Conservation (phyloP, 1,140 invertebrate species). For the Sitobion miscanthi region DNA sequence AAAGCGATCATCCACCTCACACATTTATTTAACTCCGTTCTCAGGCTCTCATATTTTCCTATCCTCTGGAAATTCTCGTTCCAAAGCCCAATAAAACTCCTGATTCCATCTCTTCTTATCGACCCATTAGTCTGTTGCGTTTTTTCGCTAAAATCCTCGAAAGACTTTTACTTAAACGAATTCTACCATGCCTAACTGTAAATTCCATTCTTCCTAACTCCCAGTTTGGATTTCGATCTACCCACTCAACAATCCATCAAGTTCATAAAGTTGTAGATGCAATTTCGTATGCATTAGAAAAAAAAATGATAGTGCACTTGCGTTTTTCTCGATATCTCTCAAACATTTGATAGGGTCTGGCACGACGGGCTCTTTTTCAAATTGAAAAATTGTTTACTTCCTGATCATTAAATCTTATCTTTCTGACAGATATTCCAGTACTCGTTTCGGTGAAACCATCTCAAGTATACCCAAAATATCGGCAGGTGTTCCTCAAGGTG, state of each 20-base stretch:
- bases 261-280: constrained; percentile 41
- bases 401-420: neutral
- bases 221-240: neutral
- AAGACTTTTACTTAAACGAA: too few relatives aligned
- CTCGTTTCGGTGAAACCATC: neutral
- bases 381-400: neutral
- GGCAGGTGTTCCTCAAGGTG: constrained; percentile 10
- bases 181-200: neutral
- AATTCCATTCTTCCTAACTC: neutral
- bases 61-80: too few relatives aligned
- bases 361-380: neutral
- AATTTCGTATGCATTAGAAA: constrained; percentile 41
- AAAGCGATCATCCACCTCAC: too few relatives aligned
- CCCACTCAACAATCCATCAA: constrained; percentile 44
- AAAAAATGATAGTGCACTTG: constrained; percentile 57
- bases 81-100: too few relatives aligned
- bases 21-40: too few relatives aligned
- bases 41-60: too few relatives aligned
- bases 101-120: too few relatives aligned
- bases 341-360: constrained; percentile 60
- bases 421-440: neutral
- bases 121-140: too few relatives aligned
- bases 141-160: too few relatives aligned
- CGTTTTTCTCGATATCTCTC: constrained; percentile 52
- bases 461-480: neutral